phyloP scores from a whole-genome alignment of 2,888 invertebrate species.

The Melinaea menophilus region DNA sequence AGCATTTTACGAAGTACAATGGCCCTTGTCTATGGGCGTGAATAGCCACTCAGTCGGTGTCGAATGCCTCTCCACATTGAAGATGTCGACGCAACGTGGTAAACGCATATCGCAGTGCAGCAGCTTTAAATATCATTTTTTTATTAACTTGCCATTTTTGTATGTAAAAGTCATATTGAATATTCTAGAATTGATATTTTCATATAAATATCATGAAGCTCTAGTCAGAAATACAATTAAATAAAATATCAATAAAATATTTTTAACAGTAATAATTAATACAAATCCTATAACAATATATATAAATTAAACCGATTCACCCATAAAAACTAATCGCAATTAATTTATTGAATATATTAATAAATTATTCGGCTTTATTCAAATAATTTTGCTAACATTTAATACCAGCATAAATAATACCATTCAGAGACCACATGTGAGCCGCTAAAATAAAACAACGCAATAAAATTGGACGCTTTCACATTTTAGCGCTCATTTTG shows the following conservation, averaged over 20 bases:
- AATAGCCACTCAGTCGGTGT: slow-evolving; percentile 68
- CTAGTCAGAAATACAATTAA: neutral
- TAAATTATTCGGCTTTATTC: slow-evolving; percentile 29
- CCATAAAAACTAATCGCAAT: slow-evolving; percentile 26
- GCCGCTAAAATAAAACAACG: slow-evolving; percentile 28
- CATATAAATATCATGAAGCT: neutral
- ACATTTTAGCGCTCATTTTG: slow-evolving; percentile 28
- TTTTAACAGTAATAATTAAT: neutral
- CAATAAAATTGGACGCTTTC: slow-evolving; percentile 25
- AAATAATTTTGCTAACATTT: slow-evolving; percentile 27
- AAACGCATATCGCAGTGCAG: slow-evolving; percentile 52
- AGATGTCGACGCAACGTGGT: slow-evolving; percentile 61
- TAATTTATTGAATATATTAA: slow-evolving; percentile 27
- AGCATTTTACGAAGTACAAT: slow-evolving; percentile 50
- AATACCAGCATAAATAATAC: slow-evolving; percentile 26
- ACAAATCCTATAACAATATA: slow-evolving; percentile 5
- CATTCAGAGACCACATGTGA: slow-evolving; percentile 24
- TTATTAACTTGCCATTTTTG: slow-evolving; percentile 3
- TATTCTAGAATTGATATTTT: neutral
- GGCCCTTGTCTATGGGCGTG: slow-evolving; percentile 56
- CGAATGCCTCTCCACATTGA: slow-evolving; percentile 59
- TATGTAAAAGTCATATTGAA: neutral
- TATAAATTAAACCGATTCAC: slow-evolving; percentile 26
- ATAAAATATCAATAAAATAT: neutral
- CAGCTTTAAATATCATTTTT: slow-evolving; percentile 10